Evolutionary conservation across 1,140 invertebrate species (phyloP).

Genomic region (Conus ventricosus): DNA sequence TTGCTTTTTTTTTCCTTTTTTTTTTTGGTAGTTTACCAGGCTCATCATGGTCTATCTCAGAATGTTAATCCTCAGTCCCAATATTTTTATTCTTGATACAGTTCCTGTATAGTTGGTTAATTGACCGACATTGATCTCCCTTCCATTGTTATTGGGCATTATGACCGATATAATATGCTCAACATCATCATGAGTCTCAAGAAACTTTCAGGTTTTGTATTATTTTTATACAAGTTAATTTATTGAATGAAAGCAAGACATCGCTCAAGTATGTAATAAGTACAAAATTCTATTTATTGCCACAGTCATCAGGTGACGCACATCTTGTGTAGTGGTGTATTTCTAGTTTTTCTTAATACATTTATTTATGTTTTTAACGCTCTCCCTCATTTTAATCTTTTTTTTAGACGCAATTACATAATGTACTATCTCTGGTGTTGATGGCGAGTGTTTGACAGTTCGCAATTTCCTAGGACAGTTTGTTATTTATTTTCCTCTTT

Average conservation of each 20-base stretch:
- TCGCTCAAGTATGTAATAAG: conserved; percentile 20
- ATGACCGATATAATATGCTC: too few relatives aligned
- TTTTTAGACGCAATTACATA: too few relatives aligned
- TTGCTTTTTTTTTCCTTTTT: neutral
- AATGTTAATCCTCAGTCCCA: too few relatives aligned
- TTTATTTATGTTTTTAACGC: neutral
- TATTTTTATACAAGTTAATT: neutral
- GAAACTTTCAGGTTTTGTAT: neutral
- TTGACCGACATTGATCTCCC: neutral
- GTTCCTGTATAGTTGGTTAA: neutral
- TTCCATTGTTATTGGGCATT: too few relatives aligned
- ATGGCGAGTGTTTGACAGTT: too few relatives aligned
- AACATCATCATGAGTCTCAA: neutral
- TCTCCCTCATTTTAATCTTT: too few relatives aligned
- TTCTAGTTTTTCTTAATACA: neutral
- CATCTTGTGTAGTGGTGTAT: neutral
- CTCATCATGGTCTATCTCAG: neutral
- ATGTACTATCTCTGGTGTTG: too few relatives aligned
- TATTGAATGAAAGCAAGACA: neutral
- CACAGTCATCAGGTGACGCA: neutral
- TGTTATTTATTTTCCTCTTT: too few relatives aligned
- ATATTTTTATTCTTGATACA: too few relatives aligned
- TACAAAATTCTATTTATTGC: neutral
- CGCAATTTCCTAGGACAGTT: too few relatives aligned
- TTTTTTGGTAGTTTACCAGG: too few relatives aligned